These are phyloP conservation scores for Paracanthobrama guichenoti DNA, from an alignment of 2,113 vertebrate species.

Conservation along the genomic window DNA sequence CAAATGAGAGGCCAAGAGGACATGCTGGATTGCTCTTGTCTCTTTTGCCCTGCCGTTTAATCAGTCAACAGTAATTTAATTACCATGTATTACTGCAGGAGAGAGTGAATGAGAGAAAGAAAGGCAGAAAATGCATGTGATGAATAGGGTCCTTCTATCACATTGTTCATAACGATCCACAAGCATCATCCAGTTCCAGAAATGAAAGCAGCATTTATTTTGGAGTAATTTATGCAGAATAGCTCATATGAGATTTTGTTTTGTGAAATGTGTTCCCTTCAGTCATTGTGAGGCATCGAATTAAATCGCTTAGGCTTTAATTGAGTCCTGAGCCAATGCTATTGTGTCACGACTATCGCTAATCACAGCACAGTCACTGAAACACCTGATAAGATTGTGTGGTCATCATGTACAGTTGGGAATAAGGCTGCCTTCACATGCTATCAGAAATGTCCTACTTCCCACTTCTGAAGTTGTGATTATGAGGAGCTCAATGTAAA, in stretches of 20 bases:
- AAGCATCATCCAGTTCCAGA: constrained; percentile 56
- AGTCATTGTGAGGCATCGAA: constrained; percentile 58
- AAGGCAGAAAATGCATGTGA: constrained; percentile 2
- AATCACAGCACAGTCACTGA: not conserved
- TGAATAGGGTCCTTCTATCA: constrained; percentile 21
- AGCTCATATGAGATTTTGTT: constrained; percentile 50
- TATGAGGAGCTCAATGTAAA: too few relatives aligned
- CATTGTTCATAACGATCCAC: constrained; percentile 55
- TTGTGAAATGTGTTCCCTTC: constrained; percentile 57
- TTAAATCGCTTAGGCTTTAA: constrained; percentile 69
- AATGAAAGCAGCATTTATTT: constrained; percentile 59
- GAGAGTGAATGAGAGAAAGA: constrained; percentile 50
- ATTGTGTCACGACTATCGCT: constrained; percentile 7
- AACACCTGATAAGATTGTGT: not conserved
- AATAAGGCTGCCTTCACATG: not conserved
- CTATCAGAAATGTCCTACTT: too few relatives aligned
- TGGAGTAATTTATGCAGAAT: constrained; percentile 57
- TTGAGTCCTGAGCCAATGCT: constrained; percentile 64
- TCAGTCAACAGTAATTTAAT: constrained; percentile 65
- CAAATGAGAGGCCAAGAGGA: not conserved
- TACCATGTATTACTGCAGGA: constrained; percentile 55
- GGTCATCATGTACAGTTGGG: not conserved
- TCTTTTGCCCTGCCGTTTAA: constrained; percentile 48
- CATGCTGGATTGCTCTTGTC: constrained; percentile 44
- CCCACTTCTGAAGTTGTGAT: not conserved